Base-by-base conservation (phyloP, 2,888 invertebrate genomes). In the Ectropis crepuscularia region DNA sequence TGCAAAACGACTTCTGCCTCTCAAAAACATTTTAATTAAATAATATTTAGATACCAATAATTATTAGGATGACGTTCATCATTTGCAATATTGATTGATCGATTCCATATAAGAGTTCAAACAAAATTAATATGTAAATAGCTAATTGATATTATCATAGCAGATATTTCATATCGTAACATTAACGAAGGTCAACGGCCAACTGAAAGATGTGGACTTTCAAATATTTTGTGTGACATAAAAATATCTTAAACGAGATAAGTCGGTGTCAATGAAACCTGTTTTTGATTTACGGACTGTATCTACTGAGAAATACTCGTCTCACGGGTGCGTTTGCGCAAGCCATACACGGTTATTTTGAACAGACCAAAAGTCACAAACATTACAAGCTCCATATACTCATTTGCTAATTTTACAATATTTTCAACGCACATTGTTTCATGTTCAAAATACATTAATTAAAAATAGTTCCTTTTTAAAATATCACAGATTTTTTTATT, bases 161-260 rank as follows among this genome's bases (percentile, higher is more conserved):
- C 70, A 76, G 16, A 67, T 76, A 72, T 86, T 84, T 80, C 83
- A 79, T 79, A 86, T 82, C 68, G 46, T 72, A 71, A 68, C 70
- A 76, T 65, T 74, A 65, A 37, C 69, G 80, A 83, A 85, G 82
- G 85, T 83, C 77, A 77, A 68, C 75, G 63, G 50, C 68, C 66
- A 67, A 70, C 80, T 81, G 81, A 81, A 81, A 82, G 74, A 84
- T 82, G 75, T 80, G 71, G 75, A 85, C 86, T 86, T 87, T 86
- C 85, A 83, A 86, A 86, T 82, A 80, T 74, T 76, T 12, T 67
- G 70, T 77, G 78, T 79, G 78, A 81, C 79, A 82, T 74, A 74
- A 80, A 80, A 80, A 77, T 75, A 76, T 75, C 50, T 68, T 69
- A 74, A 71, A 81, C 75, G 78, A 76, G 79, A 77, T 77, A 70